Evolutionary conservation across 1,140 invertebrate species (phyloP).

Genomic region (Apolygus lucorum): DNA sequence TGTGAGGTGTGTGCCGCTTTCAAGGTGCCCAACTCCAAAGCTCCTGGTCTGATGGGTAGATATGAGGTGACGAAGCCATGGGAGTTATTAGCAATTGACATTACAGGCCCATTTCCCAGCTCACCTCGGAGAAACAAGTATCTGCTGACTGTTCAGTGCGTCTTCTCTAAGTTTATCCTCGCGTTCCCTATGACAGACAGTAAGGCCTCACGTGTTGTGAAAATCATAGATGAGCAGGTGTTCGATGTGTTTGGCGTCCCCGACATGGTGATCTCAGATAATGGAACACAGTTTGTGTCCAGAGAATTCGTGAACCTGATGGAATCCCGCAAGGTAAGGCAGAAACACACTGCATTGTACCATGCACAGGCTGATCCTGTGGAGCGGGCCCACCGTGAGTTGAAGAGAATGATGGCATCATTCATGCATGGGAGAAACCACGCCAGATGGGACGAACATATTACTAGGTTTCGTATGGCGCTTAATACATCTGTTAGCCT

Average conservation of each 20-base stretch:
- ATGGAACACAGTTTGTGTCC: too few relatives aligned
- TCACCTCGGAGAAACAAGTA: slow-evolving; percentile 33
- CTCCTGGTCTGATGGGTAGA: slow-evolving; percentile 8
- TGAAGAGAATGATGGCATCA: neutral
- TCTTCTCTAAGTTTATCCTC: neutral
- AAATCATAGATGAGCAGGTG: too few relatives aligned
- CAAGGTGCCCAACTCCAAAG: neutral
- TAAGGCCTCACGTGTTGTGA: too few relatives aligned
- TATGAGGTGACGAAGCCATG: slow-evolving; percentile 5
- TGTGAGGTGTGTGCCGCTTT: slow-evolving; percentile 31
- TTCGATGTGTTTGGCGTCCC: too few relatives aligned
- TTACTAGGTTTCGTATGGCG: too few relatives aligned
- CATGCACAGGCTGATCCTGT: neutral
- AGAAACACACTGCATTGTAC: neutral
- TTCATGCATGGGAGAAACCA: neutral
- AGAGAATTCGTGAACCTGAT: too few relatives aligned
- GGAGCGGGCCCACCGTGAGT: neutral
- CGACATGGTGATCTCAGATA: too few relatives aligned
- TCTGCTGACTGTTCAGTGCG: neutral
- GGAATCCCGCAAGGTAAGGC: neutral
- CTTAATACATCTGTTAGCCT: too few relatives aligned
- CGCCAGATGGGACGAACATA: neutral
- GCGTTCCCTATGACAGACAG: too few relatives aligned
- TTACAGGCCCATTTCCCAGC: slow-evolving; percentile 40
- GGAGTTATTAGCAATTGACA: slow-evolving; percentile 36